Evolutionary conservation across 2,888 invertebrate species (phyloP), one percentile per base, ranked within the genome.

Genomic region (Ochropacha duplaris): DNA sequence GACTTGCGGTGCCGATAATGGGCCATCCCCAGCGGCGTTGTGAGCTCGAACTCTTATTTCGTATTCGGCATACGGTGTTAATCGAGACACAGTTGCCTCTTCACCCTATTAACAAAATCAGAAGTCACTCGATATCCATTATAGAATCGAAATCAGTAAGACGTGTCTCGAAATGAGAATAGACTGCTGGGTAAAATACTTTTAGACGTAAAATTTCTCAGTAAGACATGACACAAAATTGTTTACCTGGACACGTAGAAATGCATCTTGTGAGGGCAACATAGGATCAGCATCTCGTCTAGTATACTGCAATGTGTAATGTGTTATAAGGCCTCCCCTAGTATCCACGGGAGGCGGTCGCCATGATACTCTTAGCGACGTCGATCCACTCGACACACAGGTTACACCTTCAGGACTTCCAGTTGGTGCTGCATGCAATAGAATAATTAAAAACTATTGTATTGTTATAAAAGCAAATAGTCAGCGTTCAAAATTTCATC

Each of bases 51-150:
- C 96, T 76, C 96, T 94, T 65, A 98, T 94, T 65, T 97, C 97
- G 85, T 98, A 98, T 88, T 98, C 98, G 22, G 97, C 96, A 78
- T 95, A 97, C 69, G 97, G 96, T 69, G 96, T 95, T 61, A 98
- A 86, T 8, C 96, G 95, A 68, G 96, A 96, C 61, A 97, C 91
- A 73, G 96, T 96, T 34, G 96, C 95, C 80, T 97, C 96, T 73
- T 95, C 94, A 66, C 95, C 94, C 94, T 94, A 57, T 54, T 57
- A 58, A 51, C 16, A 50, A 22, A 31, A 34, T 52, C 16, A 26
- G 36, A 50, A 14, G 36, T 24, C 28, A 26, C 22, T 14, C 14
- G 6, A 31, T 8, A 12, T 14, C 34, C 54, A 31, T 39, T 51
- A 52, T n/a, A 36, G 14, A 24, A 58, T 12, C 50, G 28, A 44